These are phyloP conservation scores for Lasioglossum vierecki DNA, from an alignment of 2,888 invertebrate genomes.

Conservation along the genomic window DNA sequence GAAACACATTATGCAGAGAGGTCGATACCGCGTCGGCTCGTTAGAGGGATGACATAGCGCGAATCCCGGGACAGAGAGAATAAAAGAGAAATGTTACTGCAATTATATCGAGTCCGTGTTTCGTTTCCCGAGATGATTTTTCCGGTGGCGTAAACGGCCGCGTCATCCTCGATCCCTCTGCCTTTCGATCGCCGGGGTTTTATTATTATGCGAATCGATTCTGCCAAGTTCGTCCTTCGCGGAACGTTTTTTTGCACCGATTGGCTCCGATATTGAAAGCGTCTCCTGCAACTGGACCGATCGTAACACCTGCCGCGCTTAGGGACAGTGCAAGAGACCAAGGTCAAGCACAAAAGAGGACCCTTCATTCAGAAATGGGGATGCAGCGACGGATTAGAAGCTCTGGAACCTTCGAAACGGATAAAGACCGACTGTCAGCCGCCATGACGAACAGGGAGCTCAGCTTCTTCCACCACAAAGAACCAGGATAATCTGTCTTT, in stretches of 20 bases:
- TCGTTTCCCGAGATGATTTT: constrained; percentile 31
- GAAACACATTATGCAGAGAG: constrained; percentile 26
- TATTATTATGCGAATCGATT: constrained; percentile 45
- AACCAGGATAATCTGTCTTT: constrained; percentile 48
- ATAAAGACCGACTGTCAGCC: constrained; percentile 46
- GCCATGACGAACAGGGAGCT: constrained; percentile 44
- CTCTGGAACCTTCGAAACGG: constrained; percentile 32
- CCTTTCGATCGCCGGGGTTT: constrained; percentile 34
- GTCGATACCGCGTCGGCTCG: constrained; percentile 49
- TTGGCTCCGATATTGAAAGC: constrained; percentile 51
- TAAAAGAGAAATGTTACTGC: constrained; percentile 24
- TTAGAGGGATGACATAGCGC: constrained; percentile 60
- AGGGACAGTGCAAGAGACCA: constrained; percentile 8
- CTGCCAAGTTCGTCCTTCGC: constrained; percentile 34
- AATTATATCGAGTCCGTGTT: constrained; percentile 55
- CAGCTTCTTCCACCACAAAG: constrained; percentile 5
- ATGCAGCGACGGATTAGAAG: constrained; percentile 64
- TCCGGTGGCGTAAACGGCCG: constrained; percentile 26
- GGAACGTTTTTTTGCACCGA: constrained; percentile 23
- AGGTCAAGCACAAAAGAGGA: constrained; percentile 50
- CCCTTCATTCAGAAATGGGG: constrained; percentile 55
- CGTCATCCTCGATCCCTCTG: constrained; percentile 57
- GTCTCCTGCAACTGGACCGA: constrained; percentile 36
- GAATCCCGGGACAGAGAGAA: not conserved
- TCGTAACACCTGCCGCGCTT: constrained; percentile 48